Conservation (phyloP, 2,113 vertebrate species). For the Probosciger aterrimus region DNA sequence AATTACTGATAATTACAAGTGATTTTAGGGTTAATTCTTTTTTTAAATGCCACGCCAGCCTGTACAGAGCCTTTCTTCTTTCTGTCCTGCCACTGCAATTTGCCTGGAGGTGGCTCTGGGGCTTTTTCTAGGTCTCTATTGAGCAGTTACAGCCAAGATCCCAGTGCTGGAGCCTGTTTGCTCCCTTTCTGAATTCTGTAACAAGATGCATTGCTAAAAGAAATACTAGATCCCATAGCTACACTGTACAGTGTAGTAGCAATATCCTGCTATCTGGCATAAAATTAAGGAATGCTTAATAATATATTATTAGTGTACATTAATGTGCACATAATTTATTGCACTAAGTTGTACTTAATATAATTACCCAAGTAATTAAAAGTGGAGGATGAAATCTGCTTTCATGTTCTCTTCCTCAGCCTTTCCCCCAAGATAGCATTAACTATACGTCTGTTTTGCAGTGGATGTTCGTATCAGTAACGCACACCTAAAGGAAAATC, state of each 20-base stretch:
- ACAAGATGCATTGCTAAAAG: neutral
- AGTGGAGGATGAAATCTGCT: neutral
- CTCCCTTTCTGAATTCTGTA: neutral
- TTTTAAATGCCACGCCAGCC: neutral
- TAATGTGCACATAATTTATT: neutral
- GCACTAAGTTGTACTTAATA: neutral
- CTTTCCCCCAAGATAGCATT: neutral
- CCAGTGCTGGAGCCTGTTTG: neutral
- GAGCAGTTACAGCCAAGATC: neutral
- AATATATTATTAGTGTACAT: neutral
- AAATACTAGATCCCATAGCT: neutral
- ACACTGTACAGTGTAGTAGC: neutral
- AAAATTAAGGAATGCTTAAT: neutral
- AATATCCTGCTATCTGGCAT: neutral
- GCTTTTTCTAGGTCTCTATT: neutral
- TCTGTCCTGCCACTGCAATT: neutral
- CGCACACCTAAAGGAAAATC: neutral
- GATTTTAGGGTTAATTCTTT: neutral
- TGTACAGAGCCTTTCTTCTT: neutral
- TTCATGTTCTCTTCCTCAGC: neutral
- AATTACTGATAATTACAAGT: neutral
- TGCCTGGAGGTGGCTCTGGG: neutral
- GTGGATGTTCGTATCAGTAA: neutral
- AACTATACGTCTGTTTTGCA: accelerated
- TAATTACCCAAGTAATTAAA: neutral